A percentile compares a stretch with the other conserved stretches of the same genome.
Evolutionary conservation across 1,140 invertebrate genomes (phyloP).

Genomic region (Zaprionus capensis): DNA sequence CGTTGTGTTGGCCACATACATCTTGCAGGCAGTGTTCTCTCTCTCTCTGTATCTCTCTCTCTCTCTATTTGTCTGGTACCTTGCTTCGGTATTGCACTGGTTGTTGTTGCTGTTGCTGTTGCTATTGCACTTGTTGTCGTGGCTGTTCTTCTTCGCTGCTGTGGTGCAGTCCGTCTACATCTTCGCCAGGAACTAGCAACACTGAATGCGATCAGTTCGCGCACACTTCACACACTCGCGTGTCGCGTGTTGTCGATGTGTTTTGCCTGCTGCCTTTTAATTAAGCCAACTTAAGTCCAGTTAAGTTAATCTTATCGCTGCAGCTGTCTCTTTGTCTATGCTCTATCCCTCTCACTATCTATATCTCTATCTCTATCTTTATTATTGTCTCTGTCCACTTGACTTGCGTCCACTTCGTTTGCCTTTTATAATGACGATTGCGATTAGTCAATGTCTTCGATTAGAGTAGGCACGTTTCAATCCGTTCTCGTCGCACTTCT

Average conservation of each 20-base stretch:
- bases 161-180: conserved; percentile 30
- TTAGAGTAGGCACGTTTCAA: conserved; percentile 27
- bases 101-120: not conserved
- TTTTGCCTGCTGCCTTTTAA: conserved; percentile 46
- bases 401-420: conserved; percentile 27
- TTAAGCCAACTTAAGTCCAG: conserved; percentile 40
- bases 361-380: conserved; percentile 13
- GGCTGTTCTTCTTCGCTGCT: conserved; percentile 1
- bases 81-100: not conserved
- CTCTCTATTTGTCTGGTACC: not conserved
- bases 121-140: conserved; percentile 7
- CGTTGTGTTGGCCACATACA: conserved; percentile 80
- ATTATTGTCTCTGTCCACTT: conserved; percentile 15
- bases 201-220: conserved; percentile 19
- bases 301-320: conserved; percentile 72
- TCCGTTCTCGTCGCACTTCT: conserved; percentile 18
- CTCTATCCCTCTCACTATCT: not conserved
- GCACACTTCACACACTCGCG: conserved; percentile 1
- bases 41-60: not conserved
- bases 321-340: conserved; percentile 28
- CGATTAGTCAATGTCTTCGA: conserved; percentile 12
- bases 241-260: conserved; percentile 12
- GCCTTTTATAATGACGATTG: conserved; percentile 2
- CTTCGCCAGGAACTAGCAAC: conserved; percentile 14
- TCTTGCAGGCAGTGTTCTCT: conserved; percentile 25